These are phyloP conservation scores for Panthera uncia DNA, from an alignment of 2,113 vertebrate genomes.

Conservation along the genomic window DNA sequence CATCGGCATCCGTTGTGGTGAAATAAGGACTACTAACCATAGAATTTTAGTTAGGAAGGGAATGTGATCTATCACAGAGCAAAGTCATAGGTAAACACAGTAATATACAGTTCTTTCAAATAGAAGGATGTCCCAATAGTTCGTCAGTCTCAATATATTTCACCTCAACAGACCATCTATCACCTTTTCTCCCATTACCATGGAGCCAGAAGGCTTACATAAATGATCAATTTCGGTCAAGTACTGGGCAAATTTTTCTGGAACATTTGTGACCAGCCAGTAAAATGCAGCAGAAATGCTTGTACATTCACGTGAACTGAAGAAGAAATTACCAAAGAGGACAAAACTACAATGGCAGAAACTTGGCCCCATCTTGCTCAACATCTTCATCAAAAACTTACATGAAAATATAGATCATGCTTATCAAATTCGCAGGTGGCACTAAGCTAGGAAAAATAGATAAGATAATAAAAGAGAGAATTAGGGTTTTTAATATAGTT, in stretches of 20 bases:
- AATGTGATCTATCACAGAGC: neutral
- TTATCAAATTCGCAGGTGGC: neutral
- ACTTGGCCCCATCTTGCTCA: neutral
- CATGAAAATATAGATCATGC: neutral
- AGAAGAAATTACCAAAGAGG: neutral
- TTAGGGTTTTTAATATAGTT: neutral
- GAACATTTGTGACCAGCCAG: neutral
- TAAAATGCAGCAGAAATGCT: neutral
- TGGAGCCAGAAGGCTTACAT: neutral
- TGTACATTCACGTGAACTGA: neutral
- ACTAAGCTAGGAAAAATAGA: neutral
- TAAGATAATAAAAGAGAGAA: neutral
- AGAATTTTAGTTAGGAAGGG: neutral
- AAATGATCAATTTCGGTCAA: neutral
- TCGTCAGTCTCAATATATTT: neutral
- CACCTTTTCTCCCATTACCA: neutral
- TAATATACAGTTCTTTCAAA: neutral
- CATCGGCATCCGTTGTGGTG: neutral
- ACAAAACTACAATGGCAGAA: neutral
- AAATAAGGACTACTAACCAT: neutral
- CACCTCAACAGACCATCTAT: neutral
- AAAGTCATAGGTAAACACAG: neutral
- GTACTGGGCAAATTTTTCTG: neutral
- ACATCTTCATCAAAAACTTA: neutral
- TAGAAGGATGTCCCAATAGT: neutral